Conservation (phyloP, 2,797 vertebrate genomes). For the Ceryle rudis region DNA sequence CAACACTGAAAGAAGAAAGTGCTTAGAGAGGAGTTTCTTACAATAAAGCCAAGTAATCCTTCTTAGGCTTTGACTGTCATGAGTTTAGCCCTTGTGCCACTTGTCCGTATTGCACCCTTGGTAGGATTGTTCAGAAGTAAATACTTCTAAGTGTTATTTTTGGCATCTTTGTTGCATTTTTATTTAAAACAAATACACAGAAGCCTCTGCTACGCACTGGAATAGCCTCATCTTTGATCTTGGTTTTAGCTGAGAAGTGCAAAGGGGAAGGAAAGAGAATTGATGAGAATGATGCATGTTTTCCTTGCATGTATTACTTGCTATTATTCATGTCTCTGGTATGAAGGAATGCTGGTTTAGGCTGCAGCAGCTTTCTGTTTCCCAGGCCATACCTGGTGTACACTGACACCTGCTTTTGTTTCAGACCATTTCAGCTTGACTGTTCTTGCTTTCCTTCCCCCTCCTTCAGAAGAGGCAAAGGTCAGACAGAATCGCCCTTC, state of each 20-base stretch:
- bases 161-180: background rate
- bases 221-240: background rate
- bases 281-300: background rate
- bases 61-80: background rate
- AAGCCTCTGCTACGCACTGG: background rate
- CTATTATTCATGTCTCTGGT: background rate
- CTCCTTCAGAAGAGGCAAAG: background rate
- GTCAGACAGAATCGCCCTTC: background rate
- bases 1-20: background rate
- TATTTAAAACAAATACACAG: background rate
- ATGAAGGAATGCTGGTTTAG: background rate
- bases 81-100: background rate
- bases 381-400: background rate
- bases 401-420: constrained; percentile 12
- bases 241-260: background rate
- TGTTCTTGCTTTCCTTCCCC: background rate
- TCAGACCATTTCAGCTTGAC: background rate
- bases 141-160: background rate
- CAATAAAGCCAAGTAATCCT: background rate
- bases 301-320: background rate
- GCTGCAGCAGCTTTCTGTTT: background rate
- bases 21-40: constrained; percentile 1
- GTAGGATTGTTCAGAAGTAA: background rate
- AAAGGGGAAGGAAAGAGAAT: background rate
- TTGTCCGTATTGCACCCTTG: background rate